A percentile compares a stretch with the other conserved stretches of the same genome.
Evolutionary conservation across 2,797 vertebrate genomes (phyloP).

Genomic region (Hylomyscus alleni): DNA sequence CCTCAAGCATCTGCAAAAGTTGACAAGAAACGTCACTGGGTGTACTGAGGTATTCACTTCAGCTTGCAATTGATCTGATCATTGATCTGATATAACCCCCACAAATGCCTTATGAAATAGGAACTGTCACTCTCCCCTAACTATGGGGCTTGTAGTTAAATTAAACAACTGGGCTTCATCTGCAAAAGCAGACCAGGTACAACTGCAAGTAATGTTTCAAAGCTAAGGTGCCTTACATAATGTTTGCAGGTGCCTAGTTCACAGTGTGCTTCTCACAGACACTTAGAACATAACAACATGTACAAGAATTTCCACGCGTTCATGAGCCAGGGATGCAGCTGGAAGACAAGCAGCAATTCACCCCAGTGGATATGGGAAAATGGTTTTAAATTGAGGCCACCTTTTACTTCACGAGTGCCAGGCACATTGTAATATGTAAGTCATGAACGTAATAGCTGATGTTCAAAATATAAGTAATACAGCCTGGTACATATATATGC

Average conservation of each 20-base stretch:
- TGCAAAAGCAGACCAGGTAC: not conserved
- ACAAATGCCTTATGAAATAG: not conserved
- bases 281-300: not conserved
- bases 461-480: slow-evolving; percentile 29
- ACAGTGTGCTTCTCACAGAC: not conserved
- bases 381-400: not conserved
- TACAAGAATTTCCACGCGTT: not conserved
- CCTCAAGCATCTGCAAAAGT: not conserved
- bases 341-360: not conserved
- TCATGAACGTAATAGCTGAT: not conserved
- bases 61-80: not conserved
- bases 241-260: not conserved
- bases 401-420: not conserved
- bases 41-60: not conserved
- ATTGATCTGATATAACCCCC: not conserved
- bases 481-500: not conserved
- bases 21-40: not conserved
- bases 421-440: slow-evolving; percentile 4
- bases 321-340: not conserved
- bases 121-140: not conserved
- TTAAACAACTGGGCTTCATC: not conserved
- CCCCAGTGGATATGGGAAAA: not conserved
- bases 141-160: not conserved
- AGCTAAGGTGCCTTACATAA: not conserved
- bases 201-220: not conserved